Conservation (phyloP, 2,888 invertebrate genomes). For the Drosophila quinaria region DNA sequence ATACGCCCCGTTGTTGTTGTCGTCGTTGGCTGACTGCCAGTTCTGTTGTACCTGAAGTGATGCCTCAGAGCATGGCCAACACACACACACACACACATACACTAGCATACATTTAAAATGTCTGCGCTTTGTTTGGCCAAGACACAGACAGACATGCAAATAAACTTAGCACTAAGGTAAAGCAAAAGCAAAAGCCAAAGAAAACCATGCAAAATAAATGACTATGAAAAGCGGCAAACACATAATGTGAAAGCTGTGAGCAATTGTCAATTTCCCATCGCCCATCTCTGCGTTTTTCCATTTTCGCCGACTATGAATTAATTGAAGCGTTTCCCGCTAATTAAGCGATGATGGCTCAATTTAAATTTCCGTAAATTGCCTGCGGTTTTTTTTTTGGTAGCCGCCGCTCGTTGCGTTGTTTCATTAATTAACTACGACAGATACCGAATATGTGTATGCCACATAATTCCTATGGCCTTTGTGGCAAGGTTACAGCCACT, state of each 20-base stretch:
- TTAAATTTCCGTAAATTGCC: constrained; percentile 30
- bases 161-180: constrained; percentile 46
- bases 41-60: constrained; percentile 57
- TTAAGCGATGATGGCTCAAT: constrained; percentile 55
- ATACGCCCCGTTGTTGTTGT: constrained; percentile 65
- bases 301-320: constrained; percentile 16
- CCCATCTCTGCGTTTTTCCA: background rate
- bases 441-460: constrained; percentile 7
- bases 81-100: constrained; percentile 15
- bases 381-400: constrained; percentile 14
- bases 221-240: constrained; percentile 17
- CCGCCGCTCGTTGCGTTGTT: constrained; percentile 1
- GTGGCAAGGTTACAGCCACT: constrained; percentile 21
- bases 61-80: constrained; percentile 35
- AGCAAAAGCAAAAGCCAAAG: constrained; percentile 14
- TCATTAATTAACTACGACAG: constrained; percentile 45
- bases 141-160: constrained; percentile 64
- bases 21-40: constrained; percentile 41
- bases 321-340: constrained; percentile 55
- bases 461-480: constrained; percentile 36
- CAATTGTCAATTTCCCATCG: background rate
- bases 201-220: constrained; percentile 27
- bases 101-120: constrained; percentile 41
- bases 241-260: background rate
- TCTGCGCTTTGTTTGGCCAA: constrained; percentile 58